Percentiles rank a stretch among this genome's conserved stretches.
phyloP scores from a whole-genome alignment of 2,113 vertebrate species.

The Ptychochromis oligacanthus region DNA sequence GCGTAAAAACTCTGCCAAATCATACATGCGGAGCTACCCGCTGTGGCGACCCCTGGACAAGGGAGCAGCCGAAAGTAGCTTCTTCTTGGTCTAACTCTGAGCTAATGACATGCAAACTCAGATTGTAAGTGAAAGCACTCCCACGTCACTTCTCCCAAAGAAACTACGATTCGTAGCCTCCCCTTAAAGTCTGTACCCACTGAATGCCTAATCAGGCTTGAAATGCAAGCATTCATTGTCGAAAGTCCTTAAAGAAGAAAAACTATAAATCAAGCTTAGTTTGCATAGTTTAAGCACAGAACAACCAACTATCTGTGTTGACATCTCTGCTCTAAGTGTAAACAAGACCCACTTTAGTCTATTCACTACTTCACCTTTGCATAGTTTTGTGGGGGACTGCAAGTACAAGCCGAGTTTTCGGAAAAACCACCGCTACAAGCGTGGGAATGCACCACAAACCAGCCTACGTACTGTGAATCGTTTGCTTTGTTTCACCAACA shows the following conservation, averaged over 20 bases:
- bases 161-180: not conserved
- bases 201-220: not conserved
- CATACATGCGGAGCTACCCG: no score
- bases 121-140: not conserved
- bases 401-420: not conserved
- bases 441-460: not conserved
- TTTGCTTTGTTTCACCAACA: not conserved
- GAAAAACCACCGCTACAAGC: not conserved
- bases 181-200: not conserved
- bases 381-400: not conserved
- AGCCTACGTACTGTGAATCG: not conserved
- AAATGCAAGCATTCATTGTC: not conserved
- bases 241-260: not conserved
- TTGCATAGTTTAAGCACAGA: rapidly evolving
- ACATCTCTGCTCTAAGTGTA: not conserved
- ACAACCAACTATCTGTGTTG: not conserved
- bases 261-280: not conserved
- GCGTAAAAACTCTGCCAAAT: no score
- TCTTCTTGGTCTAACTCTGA: not conserved
- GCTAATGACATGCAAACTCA: not conserved
- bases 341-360: not conserved
- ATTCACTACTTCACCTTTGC: not conserved
- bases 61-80: no score
- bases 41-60: no score
- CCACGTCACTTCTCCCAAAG: no score